Evolutionary conservation across 2,113 vertebrate genomes (phyloP), one percentile per base, ranked within the genome.

Genomic region (Brachypodius melanocephalos): DNA sequence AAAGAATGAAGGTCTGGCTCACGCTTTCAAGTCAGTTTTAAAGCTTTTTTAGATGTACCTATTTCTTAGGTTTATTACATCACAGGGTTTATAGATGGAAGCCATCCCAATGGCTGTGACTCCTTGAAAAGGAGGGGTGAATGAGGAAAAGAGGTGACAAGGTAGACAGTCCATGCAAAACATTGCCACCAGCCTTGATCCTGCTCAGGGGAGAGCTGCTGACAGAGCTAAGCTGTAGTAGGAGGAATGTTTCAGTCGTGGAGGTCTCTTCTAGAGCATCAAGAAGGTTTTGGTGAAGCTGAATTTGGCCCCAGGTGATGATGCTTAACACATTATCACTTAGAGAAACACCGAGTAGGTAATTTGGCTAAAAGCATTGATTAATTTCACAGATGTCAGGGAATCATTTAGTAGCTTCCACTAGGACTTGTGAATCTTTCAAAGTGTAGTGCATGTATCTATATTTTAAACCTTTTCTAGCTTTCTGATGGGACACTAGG

Each of bases 261-360:
- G 10, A 6, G 2, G 8, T 55, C 36, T 61, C 29, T 45, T 61
- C 48, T 52, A 5, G 9, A 8, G 31, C 21, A 17, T 38, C 49
- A 49, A 19, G 43, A 59, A 63, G 3, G 15, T 29, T 79, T 62
- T 5, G 15, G 13, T 57, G 75, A 72, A 57, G 40, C 31, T 83
- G 75, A 52, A 43, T 85, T 85, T 92, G 75, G 66, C 10, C 36
- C 17, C 31, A 69, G n/a, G 14, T 74, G 34, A 38, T 46, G 63
- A 24, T 48, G 34, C 2, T 75, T 10, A n/a, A 17, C 7, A 10
- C 2, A 5, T 68, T 59, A 89, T 57, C 36, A 49, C 5, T 20
- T 24, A 17, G 0, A 40, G 55, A 77, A 82, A 12, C 19, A 17
- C 17, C 0, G 0, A 46, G 17, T n/a, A 5, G 10, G 24, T 62